Base-by-base conservation (phyloP, 2,888 invertebrate species). In the Drosophila neotestacea region DNA sequence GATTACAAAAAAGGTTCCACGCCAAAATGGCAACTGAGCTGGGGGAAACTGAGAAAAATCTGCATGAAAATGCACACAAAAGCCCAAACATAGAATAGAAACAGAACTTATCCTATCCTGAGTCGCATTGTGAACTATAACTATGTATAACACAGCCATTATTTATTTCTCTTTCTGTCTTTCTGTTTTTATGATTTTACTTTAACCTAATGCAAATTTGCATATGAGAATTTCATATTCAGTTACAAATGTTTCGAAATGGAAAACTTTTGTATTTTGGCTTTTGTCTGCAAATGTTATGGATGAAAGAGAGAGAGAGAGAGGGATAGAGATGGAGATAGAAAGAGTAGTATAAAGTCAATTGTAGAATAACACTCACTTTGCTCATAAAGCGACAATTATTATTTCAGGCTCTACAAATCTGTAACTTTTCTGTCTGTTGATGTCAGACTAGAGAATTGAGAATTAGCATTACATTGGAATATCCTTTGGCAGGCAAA, bases 11-110 rank as follows among this genome's bases (percentile, higher is more conserved):
- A 80, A 73, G 81, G 81, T 70, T 68, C 47, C 61, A 68, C 51
- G 32, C 46, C 56, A 72, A 85, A 85, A 83, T 85, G 68, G 72
- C 75, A 87, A 85, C 69, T 51, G 64, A 62, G 36, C 52, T 4
- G 32, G 32, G 27, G 32, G 41, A 63, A 59, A 55, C 42, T 13
- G 10, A 22, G 55, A 7, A 85, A 85, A 87, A 85, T 85, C 77
- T 82, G 87, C 84, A 85, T 85, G 72, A 85, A 85, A 85, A 85
- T 85, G 70, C 75, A 27, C 56, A 87, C 82, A 85, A 87, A 83
- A 85, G 79, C 72, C 54, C 66, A 63, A 61, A 55, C 77, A 62
- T 58, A 55, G 61, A 60, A 71, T 64, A 47, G 60, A 73, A 64
- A 54, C 32, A 73, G 61, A 73, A 67, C 50, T 22, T 41, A 55